phyloP scores from a whole-genome alignment of 2,797 vertebrate species.

The Lerista edwardsae region DNA sequence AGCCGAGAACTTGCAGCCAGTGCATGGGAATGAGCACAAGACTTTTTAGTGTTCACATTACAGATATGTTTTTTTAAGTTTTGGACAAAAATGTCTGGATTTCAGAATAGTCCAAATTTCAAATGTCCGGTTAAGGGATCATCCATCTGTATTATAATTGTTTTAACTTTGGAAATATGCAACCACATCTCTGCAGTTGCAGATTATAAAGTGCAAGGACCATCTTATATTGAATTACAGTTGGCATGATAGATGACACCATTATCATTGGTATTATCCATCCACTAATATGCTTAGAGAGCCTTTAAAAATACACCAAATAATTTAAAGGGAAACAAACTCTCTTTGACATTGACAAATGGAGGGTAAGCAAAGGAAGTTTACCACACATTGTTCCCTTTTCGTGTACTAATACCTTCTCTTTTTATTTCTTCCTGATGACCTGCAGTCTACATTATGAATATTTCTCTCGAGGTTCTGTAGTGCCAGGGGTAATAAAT shows the following conservation, averaged over 20 bases:
- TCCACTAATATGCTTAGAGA: background rate
- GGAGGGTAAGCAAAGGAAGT: background rate
- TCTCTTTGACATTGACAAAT: constrained; percentile 17
- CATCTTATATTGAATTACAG: background rate
- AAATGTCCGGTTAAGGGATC: too few species aligned
- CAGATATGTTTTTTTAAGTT: too few species aligned
- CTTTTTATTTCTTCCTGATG: background rate
- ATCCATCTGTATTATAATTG: background rate
- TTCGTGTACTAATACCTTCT: background rate
- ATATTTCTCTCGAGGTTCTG: background rate
- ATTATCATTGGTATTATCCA: constrained; percentile 17
- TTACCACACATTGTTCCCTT: background rate
- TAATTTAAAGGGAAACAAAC: constrained; percentile 10
- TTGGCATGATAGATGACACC: constrained; percentile 28
- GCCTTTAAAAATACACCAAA: background rate
- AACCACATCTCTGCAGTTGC: background rate
- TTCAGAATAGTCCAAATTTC: too few species aligned
- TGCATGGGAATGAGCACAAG: too few species aligned
- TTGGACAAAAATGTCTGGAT: too few species aligned
- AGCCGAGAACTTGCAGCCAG: too few species aligned
- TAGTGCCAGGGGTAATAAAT: background rate
- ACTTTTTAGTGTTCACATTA: too few species aligned
- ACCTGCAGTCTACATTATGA: background rate
- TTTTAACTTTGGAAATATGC: background rate
- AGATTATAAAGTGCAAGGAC: constrained; percentile 6